Base-by-base conservation (phyloP, 1,140 invertebrate species). In the Drosophila yakuba region DNA sequence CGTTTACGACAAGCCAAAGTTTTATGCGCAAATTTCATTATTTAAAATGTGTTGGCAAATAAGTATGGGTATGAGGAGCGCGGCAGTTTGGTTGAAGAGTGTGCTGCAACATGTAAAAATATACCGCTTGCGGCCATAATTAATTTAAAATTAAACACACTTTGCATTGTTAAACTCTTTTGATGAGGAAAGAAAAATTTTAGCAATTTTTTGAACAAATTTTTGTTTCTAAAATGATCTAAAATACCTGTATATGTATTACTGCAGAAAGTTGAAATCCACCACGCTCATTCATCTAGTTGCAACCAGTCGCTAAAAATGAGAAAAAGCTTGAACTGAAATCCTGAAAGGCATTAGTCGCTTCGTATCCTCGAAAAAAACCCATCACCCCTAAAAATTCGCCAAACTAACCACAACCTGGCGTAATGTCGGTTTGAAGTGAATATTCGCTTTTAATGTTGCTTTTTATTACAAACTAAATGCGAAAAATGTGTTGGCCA, bases 11-110 rank as follows among this genome's bases (percentile, higher is more conserved):
- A 88, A 73, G 71, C 44, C 15, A 86, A 86, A 83, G 83, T 86
- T 86, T 79, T 76, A 55, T 82, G 74, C 75, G 52, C 38, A 86
- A 82, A 88, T 86, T 86, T 69, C 71, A 86, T 86, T 86, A 79
- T 88, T 73, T 76, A 74, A 73, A 81, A 64, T 79, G 78, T 81
- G 73, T 55, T 56, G 62, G 55, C 32, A 69, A 57, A 52, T 44
- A 55, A 23, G 41, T 52, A 25, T 3, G 28, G 10, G 4, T 12
- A n/a, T 39, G 50, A 36, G 12, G n/a, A n/a, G 41, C 25, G 23
- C 38, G n/a, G n/a, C 6, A 23, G 17, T 11, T 7, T 32, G 43
- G 47, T 7, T 43, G 5, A 50, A n/a, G 4, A 17, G 28, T 57
- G 32, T 44, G 17, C 20, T 44, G 17, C 20, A 43, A 38, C 28